Evolutionary conservation across 1,140 invertebrate species (phyloP), one percentile per base, ranked within the genome.

Genomic region (Ruditapes philippinarum): DNA sequence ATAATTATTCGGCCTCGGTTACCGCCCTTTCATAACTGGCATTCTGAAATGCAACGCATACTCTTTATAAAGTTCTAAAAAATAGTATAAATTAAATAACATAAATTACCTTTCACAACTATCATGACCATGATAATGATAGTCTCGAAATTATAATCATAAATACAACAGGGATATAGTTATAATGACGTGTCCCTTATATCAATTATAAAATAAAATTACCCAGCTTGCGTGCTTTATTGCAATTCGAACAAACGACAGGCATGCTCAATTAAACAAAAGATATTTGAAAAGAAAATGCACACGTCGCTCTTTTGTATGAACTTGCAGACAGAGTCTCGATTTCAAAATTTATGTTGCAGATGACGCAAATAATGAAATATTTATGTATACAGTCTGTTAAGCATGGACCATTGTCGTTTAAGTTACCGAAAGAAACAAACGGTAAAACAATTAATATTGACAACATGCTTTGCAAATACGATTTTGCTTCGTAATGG

Each of bases 291-390:
- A 19, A 62, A 28, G 57, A 62, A 62, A 62, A 62, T n/a, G n/a
- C 22, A 54, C 22, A 54, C 22, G 12, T 54, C 12, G 12, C 51
- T 28, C 57, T 28, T 45, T 28, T 62, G 57, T 62, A 28, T 62
- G 25, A 62, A 62, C 25, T n/a, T 62, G 22, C 7, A 28, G n/a
- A 62, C 22, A 28, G 57, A 9, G 19, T 25, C 28, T 62, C 57
- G 25, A 28, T 62, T 62, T 62, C 22, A 25, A 28, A 25, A 28
- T 28, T 62, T 28, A 62, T 62, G 9, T 62, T 62, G 22, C 57
- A 28, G 57, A 62, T 62, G 57, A 62, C 57, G 57, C 57, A 28
- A 62, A 62, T 28, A n/a, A 62, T 62, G 28, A 62, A 62, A 62
- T 62, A 62, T 62, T 62, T 62, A 62, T 62, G 57, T 5, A 62